Base-by-base conservation (phyloP, 2,797 vertebrate genomes). In the Bradypodion ventrale region DNA sequence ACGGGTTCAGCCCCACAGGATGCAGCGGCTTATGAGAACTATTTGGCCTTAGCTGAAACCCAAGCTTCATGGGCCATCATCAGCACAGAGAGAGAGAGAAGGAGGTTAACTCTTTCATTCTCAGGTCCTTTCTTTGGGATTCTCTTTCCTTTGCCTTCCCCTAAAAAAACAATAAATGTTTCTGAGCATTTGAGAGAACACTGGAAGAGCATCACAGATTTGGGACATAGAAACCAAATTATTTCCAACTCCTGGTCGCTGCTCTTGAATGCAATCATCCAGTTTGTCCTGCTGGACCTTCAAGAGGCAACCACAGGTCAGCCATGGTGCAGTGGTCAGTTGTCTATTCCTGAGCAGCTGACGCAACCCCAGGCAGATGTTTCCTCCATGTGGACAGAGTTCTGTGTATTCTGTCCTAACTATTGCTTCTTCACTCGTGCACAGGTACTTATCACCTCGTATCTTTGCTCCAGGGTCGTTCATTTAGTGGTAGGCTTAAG, bases 81-180 rank as follows among this genome's bases (percentile, higher is more conserved):
- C 8, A 35, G 70, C 29, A 16, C 9, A 23, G 32, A 44, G 46
- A 10, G 21, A 32, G 44, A 0, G 0, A n/a, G 44, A n/a, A 5
- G 5, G 72, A n/a, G 15, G 42, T 73, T 72, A 42, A 42, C 21
- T 62, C 23, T 56, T 74, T 37, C 49, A 32, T 10, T 15, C 37
- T 40, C 75, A 56, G 19, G 52, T 75, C 16, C n/a, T 75, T 23
- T 2, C 0, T 0, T 40, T 4, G 40, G 0, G 49, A 56, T 29
- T n/a, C n/a, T 32, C 60, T 25, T 63, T n/a, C 75, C 8, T 35
- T 25, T 63, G 29, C 75, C 8, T 35, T 37, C 35, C 69, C 49
- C 77, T 70, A 27, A 52, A 66, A 27, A 19, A 23, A 40, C n/a
- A 35, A n/a, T 32, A 29, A 10, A 10, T 29, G 27, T 32, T 66